These are phyloP conservation scores for Antidorcas marsupialis DNA, from an alignment of 2,113 vertebrate genomes.

Conservation along the genomic window DNA sequence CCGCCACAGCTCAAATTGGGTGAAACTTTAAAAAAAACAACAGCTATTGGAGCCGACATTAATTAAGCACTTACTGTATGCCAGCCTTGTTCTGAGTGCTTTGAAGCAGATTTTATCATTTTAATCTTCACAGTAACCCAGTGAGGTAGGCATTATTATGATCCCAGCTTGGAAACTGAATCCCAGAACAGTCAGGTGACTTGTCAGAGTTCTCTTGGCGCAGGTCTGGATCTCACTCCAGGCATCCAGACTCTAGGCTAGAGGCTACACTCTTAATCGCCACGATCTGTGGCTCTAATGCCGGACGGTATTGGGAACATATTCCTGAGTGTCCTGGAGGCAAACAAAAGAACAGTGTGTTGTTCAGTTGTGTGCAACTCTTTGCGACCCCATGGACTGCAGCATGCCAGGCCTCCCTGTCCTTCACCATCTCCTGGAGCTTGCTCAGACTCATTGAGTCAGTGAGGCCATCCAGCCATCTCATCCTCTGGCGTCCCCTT, in stretches of 20 bases:
- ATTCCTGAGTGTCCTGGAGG: background rate
- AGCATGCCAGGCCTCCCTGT: background rate
- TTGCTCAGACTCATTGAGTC: background rate
- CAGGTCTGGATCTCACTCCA: background rate
- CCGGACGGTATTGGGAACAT: fast-evolving
- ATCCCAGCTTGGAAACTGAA: fast-evolving
- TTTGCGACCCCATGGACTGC: fast-evolving
- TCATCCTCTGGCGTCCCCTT: background rate
- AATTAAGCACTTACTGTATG: fast-evolving
- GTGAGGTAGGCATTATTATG: fast-evolving
- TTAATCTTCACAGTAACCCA: fast-evolving
- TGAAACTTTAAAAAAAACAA: background rate
- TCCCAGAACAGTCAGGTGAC: background rate
- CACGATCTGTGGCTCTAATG: background rate
- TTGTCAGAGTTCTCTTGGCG: background rate
- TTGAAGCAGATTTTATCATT: fast-evolving
- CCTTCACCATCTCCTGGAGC: background rate
- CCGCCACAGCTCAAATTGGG: background rate
- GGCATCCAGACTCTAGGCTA: background rate
- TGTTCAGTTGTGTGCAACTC: background rate
- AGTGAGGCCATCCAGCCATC: background rate
- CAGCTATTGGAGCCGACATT: fast-evolving
- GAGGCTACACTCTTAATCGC: fast-evolving
- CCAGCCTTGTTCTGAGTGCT: background rate
- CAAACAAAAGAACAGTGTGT: background rate